phyloP scores from a whole-genome alignment of 2,888 invertebrate genomes.

The Scaptomyza parva region DNA sequence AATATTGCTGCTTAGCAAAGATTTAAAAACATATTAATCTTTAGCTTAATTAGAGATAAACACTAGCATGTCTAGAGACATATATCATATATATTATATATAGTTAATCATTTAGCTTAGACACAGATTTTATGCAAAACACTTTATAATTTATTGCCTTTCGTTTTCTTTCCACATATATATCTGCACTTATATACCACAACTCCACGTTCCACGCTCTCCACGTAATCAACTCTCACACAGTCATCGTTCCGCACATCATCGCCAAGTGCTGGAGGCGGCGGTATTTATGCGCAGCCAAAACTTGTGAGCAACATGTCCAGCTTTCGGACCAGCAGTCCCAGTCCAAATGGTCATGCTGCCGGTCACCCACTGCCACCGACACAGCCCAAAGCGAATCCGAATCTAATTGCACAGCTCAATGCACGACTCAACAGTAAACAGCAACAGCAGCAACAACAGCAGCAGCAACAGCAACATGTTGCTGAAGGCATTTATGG shows the following conservation, averaged over 20 bases:
- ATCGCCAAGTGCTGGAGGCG: constrained; percentile 77
- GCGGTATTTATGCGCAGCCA: constrained; percentile 84
- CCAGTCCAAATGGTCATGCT: constrained; percentile 81
- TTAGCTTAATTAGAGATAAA: constrained; percentile 39
- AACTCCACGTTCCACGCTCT: too few species aligned
- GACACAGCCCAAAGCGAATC: constrained; percentile 84
- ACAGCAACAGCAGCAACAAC: constrained; percentile 72
- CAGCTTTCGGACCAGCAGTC: constrained; percentile 84
- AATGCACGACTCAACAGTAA: constrained; percentile 84
- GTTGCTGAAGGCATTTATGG: constrained; percentile 80
- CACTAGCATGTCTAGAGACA: neutral
- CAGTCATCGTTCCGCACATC: constrained; percentile 85
- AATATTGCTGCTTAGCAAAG: constrained; percentile 41
- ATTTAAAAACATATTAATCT: constrained; percentile 32
- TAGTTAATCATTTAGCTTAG: constrained; percentile 10
- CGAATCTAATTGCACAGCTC: constrained; percentile 85
- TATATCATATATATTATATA: neutral
- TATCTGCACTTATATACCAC: too few species aligned
- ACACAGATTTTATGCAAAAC: neutral
- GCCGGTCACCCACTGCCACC: constrained; percentile 74
- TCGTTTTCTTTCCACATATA: constrained; percentile 40
- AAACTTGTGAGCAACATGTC: constrained; percentile 84
- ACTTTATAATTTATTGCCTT: constrained; percentile 58
- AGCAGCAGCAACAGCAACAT: constrained; percentile 67
- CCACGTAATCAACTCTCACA: constrained; percentile 14